Evolutionary conservation across 1,140 invertebrate genomes (phyloP), one percentile per base, ranked within the genome.

Genomic region (Drosophila bifasciata): DNA sequence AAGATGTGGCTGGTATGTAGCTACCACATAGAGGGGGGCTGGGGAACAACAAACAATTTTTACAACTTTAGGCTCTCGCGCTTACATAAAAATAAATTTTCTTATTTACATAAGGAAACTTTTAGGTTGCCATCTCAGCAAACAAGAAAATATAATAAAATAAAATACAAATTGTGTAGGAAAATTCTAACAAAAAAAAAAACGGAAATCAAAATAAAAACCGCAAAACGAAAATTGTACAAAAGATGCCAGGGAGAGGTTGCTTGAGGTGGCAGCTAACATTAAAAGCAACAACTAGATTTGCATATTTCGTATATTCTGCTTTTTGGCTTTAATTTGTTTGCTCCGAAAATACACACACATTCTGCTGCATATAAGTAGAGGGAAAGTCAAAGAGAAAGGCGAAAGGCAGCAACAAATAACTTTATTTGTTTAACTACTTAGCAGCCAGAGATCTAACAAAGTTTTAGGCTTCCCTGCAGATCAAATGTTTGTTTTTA

Each of bases 61-160:
- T 88, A 86, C 69, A 86, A 86, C 81, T 86, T 86, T 80, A 86
- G 83, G 83, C 83, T 72, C 64, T 72, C 64, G 74, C 81, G 81
- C 73, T 70, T 71, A 88, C 81, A 86, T 88, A 88, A 88, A 88
- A 88, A 88, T 79, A 88, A 88, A 88, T 83, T 89, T 89, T 88
- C 84, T 83, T 89, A 88, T 88, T 88, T 88, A 88, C 84, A 88
- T 88, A 88, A 79, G 79, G 83, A 89, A 88, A 88, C 83, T 88
- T 88, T 88, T 83, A 83, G 83, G 78, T 50, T 59, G 46, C 46
- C 83, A 69, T 44, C 40, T n/a, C 78, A 60, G 49, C 46, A 62
- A 56, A 63, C 40, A 61, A 69, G 50, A 67, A 66, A 60, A 71
- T 60, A 41, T 32, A 58, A 63, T 60, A 41, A 44, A 58, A 63